Conservation (phyloP, 2,797 vertebrate species). For the Triplophysa bombifrons region DNA sequence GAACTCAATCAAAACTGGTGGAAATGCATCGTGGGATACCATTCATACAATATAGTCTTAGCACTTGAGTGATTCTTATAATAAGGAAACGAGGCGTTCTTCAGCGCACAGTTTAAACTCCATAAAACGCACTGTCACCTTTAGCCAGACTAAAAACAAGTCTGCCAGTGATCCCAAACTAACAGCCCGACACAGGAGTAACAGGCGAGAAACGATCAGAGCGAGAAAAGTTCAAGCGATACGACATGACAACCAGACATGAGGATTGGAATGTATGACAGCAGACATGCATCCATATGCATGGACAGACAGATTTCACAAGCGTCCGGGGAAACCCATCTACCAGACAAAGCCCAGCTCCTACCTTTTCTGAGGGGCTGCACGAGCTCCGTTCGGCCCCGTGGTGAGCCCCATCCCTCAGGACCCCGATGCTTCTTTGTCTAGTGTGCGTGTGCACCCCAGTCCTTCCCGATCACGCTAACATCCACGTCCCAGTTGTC, state of each 20-base stretch:
- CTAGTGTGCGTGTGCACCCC: slow-evolving; percentile 54
- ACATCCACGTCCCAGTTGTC: slow-evolving; percentile 54
- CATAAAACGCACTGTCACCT: slow-evolving; percentile 25
- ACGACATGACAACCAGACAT: not conserved
- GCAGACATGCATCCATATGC: slow-evolving; percentile 30
- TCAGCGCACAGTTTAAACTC: slow-evolving; percentile 14
- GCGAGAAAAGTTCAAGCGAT: not conserved
- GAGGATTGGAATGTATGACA: slow-evolving; percentile 20
- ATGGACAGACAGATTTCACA: slow-evolving; percentile 31
- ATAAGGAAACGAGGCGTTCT: slow-evolving; percentile 26
- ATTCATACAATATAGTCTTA: slow-evolving; percentile 16
- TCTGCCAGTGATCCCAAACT: slow-evolving; percentile 6
- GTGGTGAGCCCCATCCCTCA: slow-evolving; percentile 79
- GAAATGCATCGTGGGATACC: slow-evolving; percentile 14
- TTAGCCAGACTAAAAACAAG: slow-evolving; percentile 9
- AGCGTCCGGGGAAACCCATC: slow-evolving; percentile 33
- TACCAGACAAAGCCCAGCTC: slow-evolving; percentile 64
- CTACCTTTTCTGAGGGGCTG: slow-evolving; percentile 79
- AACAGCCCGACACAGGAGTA: not conserved
- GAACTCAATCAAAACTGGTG: too few species aligned
- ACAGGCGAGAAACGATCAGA: not conserved
- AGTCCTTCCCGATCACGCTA: slow-evolving; percentile 49
- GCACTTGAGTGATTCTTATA: slow-evolving; percentile 30
- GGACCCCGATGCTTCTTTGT: slow-evolving; percentile 60
- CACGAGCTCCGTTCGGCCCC: slow-evolving; percentile 73